Evolutionary conservation across 2,888 invertebrate species (phyloP), one percentile per base, ranked within the genome.

Genomic region (Hyalella azteca): DNA sequence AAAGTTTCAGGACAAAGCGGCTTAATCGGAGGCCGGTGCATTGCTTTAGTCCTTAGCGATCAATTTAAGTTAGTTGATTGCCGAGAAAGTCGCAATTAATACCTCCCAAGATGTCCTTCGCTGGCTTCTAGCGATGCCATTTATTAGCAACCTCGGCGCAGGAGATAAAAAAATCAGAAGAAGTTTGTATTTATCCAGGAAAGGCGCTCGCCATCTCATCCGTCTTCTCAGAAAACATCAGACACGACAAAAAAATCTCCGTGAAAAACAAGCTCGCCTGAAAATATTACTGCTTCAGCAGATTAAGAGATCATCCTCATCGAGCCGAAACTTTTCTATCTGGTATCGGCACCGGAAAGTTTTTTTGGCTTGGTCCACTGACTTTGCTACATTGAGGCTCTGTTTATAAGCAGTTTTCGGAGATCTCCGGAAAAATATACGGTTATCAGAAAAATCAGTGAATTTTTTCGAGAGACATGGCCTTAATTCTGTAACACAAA

Each of bases 271-370:
- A 7, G 36, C 32, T 66, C 36, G 29, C 36, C 66, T 36, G 29
- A 29, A 66, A 66, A 66, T 66, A 66, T 66, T 66, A 66, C 66
- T 66, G 66, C 66, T 66, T 22, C 36, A 29, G 66, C 1, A 66
- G 66, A 66, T 66, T 66, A 66, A 36, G 66, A 66, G 66, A 66
- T 66, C 66, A 66, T 66, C 59, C 59, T 59, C 66, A n/a, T 66
- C 36, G 36, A 32, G 36, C n/a, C n/a, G 66, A n/a, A 66, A 66
- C 66, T 66, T 66, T 36, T 13, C 59, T 13, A 29, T 36, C 13
- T 66, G 66, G 66, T 66, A 66, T 66, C 39, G 66, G 29, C 39
- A 29, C 3, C 9, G 3, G 36, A n/a, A 11, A 36, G n/a, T n/a
- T 7, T 66, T 66, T 66, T 66, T 66, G 1, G 36, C 29, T 13